Base-by-base conservation (phyloP, 1,140 invertebrate genomes). In the Drosophila cardini region DNA sequence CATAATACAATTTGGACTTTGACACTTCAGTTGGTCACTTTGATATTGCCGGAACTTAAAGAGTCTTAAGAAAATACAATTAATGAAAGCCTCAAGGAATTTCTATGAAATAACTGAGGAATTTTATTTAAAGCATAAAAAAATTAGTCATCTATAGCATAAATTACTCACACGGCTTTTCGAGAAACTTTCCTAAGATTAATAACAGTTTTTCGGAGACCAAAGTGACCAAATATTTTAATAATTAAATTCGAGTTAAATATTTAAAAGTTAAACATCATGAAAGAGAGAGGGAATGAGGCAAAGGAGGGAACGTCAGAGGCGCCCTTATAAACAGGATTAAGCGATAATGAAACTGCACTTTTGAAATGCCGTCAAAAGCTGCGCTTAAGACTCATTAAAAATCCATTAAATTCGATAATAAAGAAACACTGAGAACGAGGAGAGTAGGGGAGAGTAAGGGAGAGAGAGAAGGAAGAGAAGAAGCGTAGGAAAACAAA, bases 341-440 rank as follows among this genome's bases (percentile, higher is more conserved):
- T 87, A 82, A 79, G 38, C 53, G 78, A 79, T 86, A 86, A 87
- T 74, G 72, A 80, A 82, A 78, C 74, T 74, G 81, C 77, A 78
- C 74, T 80, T 75, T 75, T 56, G 64, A 76, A 79, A 68, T 45
- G 71, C 76, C 68, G 73, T 87, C 84, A 89, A 89, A 84, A 87
- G 77, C 80, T 73, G 56, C 55, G 74, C 80, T 84, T 72, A 71
- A 73, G 74, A 60, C 80, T 89, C 84, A 89, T 89, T 89, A 89
- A 89, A 89, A 89, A 84, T 89, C 84, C 84, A 89, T 89, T 89
- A 89, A 87, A 87, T 57, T 73, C 69, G 83, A 89, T 77, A 79
- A 82, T 69, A 71, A 63, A 58, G 52, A 50, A 70, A 48, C 40
- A 8, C 18, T 9, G 15, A 11, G 7, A 68, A 6, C 21, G n/a